phyloP scores from a whole-genome alignment of 2,113 vertebrate species.

The Lophura nycthemera region DNA sequence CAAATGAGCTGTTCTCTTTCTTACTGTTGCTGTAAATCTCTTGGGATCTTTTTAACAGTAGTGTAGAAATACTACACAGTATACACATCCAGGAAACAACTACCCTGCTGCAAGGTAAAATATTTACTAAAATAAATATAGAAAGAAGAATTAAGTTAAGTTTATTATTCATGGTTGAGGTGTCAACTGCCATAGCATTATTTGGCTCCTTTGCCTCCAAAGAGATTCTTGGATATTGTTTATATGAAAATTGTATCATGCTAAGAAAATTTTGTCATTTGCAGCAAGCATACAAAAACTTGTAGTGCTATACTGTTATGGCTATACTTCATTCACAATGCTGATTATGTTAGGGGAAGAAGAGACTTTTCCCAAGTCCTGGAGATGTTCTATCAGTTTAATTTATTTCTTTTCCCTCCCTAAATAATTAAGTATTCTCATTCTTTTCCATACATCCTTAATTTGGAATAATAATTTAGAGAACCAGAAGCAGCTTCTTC shows the following conservation, averaged over 20 bases:
- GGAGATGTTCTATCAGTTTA: neutral
- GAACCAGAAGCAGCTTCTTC: neutral
- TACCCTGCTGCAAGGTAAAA: neutral
- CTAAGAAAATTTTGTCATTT: conserved; percentile 45
- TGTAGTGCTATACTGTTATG: neutral
- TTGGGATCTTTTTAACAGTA: neutral
- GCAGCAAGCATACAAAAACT: neutral
- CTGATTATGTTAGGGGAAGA: neutral
- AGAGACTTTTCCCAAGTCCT: neutral
- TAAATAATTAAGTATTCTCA: neutral
- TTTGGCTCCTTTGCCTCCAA: conserved; percentile 2
- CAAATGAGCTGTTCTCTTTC: neutral
- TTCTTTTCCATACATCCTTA: neutral
- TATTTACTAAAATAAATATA: neutral
- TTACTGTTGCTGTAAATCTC: neutral
- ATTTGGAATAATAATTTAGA: neutral
- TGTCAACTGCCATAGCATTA: neutral
- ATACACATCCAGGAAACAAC: neutral
- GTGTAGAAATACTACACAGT: neutral
- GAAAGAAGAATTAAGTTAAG: neutral
- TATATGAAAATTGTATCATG: conserved; percentile 29
- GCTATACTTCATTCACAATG: neutral
- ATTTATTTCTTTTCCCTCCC: neutral
- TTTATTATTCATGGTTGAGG: neutral
- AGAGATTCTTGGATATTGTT: neutral